Base-by-base conservation (phyloP, 2,797 vertebrate genomes). In the Sebastes trivittatus region DNA sequence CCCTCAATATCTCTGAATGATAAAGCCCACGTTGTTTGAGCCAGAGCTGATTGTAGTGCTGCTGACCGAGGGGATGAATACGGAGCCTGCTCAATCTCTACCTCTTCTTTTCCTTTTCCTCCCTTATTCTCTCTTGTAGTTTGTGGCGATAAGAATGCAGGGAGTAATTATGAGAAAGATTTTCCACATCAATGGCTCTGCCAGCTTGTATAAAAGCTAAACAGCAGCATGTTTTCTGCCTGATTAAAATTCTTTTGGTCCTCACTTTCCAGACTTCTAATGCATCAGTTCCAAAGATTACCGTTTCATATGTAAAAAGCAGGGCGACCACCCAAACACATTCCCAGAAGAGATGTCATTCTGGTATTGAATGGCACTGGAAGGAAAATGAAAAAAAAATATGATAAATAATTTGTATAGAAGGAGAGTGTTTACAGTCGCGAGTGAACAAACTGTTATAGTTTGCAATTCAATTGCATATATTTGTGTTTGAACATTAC, bases 211-310 rank as follows among this genome's bases (percentile, higher is more conserved):
- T 83, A 80, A 88, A 91, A 86, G 82, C 72, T 68, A 67, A 88
- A 87, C 61, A 72, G 60, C 82, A 60, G 68, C 68, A 30, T 89
- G 80, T 83, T 88, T 81, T 75, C 75, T 75, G 62, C 30, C 75
- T 83, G 84, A 92, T 92, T 90, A 89, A 82, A 89, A 89, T 76
- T 86, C 77, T 71, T 83, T 87, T 81, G 74, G 75, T 90, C 77
- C 56, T 70, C 64, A 77, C 30, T 83, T 80, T 72, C n/a, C 65
- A 52, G 52, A 65, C 66, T 64, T 87, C 38, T 77, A 77, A 75
- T 73, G 72, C 72, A 84, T 82, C 59, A 11, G 34, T 81, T 84
- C 59, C 49, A 72, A n/a, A 63, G 54, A 80, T 83, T 67, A 72
- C n/a, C 5, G 7, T 80, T 83, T 81, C 18, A 56, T n/a, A 61